Evolutionary conservation across 2,888 invertebrate species (phyloP), one percentile per base, ranked within the genome.

Genomic region (Allacma fusca): DNA sequence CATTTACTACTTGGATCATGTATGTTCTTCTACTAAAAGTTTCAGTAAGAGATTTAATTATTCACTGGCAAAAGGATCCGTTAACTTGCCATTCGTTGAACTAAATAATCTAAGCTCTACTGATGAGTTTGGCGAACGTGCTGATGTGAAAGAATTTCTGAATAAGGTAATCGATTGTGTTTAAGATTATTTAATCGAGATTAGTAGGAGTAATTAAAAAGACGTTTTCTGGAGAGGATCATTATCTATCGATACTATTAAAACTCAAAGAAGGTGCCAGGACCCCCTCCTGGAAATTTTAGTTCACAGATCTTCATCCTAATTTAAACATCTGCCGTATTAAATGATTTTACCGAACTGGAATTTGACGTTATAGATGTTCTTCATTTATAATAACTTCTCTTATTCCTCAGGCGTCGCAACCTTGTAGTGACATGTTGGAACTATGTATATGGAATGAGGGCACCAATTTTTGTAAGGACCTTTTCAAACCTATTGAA

Each of bases 351-450:
- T n/a, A n/a, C n/a, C n/a, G n/a, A n/a, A n/a, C n/a, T n/a, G n/a
- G n/a, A n/a, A n/a, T n/a, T n/a, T n/a, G n/a, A n/a, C n/a, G n/a
- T n/a, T n/a, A n/a, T n/a, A n/a, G n/a, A n/a, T n/a, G n/a, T n/a
- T n/a, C n/a, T n/a, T n/a, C n/a, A n/a, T n/a, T n/a, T n/a, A n/a
- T n/a, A n/a, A n/a, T n/a, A n/a, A n/a, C n/a, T n/a, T n/a, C n/a
- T n/a, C n/a, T 50, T 13, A n/a, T 50, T 19, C 5, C 50, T 19
- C 83, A 93, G 93, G 91, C 93, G 16, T 91, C 93, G 0, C 93
- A 93, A 85, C 91, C 93, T 0, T 94, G 94, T 84, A 88, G 89
- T 16, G 91, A 93, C 83, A 91, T 94, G 91, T 85, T 94, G 24
- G 88, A 90, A 23, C 86, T 89, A 28, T 95, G 94, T 84, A 87